Percentiles rank a stretch among this genome's conserved stretches.
These are phyloP conservation scores for Agelas oroides DNA, from an alignment of 37 sponge, comb jelly and placozoan species.

Conservation along the genomic window DNA sequence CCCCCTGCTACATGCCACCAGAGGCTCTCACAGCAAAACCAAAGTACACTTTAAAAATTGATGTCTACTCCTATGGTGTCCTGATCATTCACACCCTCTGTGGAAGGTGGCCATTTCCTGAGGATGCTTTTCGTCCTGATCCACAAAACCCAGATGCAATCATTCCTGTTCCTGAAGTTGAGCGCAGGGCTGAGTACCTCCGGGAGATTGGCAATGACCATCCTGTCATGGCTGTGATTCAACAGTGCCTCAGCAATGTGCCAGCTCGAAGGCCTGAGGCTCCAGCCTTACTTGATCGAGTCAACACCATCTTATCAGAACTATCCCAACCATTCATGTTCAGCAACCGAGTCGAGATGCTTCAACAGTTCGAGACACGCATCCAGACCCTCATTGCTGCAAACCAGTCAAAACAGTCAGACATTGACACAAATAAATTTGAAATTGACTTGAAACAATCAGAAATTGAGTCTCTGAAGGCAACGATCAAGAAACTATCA, in stretches of 20 bases:
- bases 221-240: constrained; percentile 14
- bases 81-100: constrained; percentile 43
- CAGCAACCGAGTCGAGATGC: constrained; percentile 6
- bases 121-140: not conserved
- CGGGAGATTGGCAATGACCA: constrained; percentile 11
- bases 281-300: no score
- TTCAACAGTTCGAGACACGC: no score
- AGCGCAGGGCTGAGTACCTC: not conserved
- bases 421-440: not conserved
- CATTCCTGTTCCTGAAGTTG: constrained; percentile 10
- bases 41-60: constrained; percentile 9
- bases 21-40: not conserved
- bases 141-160: not conserved
- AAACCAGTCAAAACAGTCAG: no score
- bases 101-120: constrained; percentile 4
- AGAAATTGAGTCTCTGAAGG: not conserved
- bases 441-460: no score
- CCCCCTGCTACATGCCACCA: no score
- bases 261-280: not conserved
- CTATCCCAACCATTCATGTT: not conserved
- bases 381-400: no score
- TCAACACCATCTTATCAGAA: not conserved
- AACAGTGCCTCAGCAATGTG: not conserved
- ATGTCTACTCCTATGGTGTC: constrained; percentile 50
- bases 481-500: not conserved